phyloP scores from a whole-genome alignment of 1,140 invertebrate genomes.

The Bicyclus anynana region DNA sequence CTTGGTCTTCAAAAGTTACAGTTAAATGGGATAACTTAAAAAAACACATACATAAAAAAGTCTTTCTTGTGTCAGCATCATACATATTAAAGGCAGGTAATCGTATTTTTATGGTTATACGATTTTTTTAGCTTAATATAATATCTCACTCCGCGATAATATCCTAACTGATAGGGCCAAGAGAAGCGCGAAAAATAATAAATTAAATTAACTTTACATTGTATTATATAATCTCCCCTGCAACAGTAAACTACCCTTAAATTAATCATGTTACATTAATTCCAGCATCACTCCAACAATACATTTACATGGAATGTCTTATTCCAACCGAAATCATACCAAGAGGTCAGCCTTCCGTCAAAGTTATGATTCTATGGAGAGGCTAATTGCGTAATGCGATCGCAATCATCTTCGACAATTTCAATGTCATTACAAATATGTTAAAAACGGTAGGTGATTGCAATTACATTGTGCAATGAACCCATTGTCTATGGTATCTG shows the following conservation, averaged over 20 bases:
- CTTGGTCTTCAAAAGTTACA: no score
- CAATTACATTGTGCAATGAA: neutral
- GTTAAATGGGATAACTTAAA: no score
- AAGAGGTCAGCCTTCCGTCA: constrained; percentile 18
- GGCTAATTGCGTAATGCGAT: neutral
- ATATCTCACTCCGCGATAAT: no score
- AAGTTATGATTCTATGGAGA: constrained; percentile 3
- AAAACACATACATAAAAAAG: no score
- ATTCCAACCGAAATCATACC: constrained; percentile 9
- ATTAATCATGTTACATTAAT: constrained; percentile 4
- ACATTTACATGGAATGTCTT: constrained; percentile 14
- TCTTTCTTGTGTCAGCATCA: no score
- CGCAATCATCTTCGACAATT: neutral
- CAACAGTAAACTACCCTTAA: constrained; percentile 7
- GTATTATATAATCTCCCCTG: constrained; percentile 5
- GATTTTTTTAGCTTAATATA: no score
- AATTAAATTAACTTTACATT: no score
- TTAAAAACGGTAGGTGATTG: neutral
- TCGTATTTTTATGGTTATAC: no score
- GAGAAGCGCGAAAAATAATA: no score
- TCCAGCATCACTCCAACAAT: neutral
- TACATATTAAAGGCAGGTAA: no score
- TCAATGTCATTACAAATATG: no score
- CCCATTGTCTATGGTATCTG: neutral
- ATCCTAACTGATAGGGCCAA: no score